Conservation (phyloP, 2,888 invertebrate genomes). For the Eupithecia abbreviata region DNA sequence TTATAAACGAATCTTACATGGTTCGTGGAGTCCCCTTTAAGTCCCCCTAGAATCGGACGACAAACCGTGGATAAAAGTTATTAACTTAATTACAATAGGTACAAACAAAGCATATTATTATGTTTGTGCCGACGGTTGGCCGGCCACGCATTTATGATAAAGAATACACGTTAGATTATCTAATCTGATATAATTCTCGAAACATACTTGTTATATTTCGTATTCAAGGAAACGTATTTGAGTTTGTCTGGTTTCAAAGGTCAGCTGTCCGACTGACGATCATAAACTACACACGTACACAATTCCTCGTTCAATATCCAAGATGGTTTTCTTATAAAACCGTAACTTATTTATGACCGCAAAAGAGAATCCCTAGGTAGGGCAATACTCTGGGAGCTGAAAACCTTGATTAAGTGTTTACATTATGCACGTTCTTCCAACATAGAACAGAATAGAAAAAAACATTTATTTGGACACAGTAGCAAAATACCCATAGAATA, state of each 20-base stretch:
- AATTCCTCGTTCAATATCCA: not conserved
- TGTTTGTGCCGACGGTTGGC: not conserved
- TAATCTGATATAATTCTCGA: not conserved
- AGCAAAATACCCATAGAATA: no score
- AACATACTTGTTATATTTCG: not conserved
- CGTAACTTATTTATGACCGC: not conserved
- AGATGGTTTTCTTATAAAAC: not conserved
- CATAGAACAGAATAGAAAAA: no score
- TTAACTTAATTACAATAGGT: not conserved
- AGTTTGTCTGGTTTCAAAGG: not conserved
- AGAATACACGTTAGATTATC: not conserved
- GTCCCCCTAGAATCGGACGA: not conserved
- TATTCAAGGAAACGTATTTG: constrained; percentile 4
- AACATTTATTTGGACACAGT: no score
- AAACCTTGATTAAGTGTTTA: not conserved
- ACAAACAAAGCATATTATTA: not conserved
- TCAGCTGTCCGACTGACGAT: not conserved
- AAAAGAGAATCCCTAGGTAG: not conserved
- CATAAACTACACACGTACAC: not conserved
- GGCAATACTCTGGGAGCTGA: not conserved
- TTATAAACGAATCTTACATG: no score
- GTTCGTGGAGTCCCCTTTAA: no score
- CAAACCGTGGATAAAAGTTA: not conserved
- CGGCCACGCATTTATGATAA: not conserved
- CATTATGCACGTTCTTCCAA: no score